Percentiles rank a stretch among this genome's conserved stretches.
Conservation (phyloP, 2,888 invertebrate genomes). For the Nysson spinosus region DNA sequence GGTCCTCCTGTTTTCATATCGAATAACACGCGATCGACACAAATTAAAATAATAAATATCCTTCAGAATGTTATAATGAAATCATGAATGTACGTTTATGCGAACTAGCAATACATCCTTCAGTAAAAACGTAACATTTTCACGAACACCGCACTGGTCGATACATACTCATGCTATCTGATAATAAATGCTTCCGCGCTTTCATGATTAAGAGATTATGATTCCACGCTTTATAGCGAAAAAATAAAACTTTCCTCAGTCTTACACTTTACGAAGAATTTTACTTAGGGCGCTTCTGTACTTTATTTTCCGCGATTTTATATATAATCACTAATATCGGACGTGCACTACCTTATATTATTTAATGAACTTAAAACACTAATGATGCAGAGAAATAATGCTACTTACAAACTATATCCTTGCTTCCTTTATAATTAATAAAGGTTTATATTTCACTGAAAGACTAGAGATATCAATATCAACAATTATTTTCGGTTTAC, state of each 20-base stretch:
- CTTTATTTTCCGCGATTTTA: no score
- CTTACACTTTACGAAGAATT: background rate
- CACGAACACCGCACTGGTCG: constrained; percentile 12
- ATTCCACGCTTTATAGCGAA: background rate
- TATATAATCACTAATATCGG: no score
- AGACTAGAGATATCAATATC: no score
- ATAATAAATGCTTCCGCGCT: constrained; percentile 24
- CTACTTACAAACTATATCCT: no score
- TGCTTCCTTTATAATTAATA: no score
- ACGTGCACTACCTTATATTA: no score
- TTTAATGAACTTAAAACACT: no score
- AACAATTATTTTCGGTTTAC: no score
- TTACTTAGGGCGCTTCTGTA: background rate
- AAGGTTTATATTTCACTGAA: no score
- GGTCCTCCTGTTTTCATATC: constrained; percentile 26
- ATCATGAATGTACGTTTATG: background rate
- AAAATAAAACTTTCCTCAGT: no score
- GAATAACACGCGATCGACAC: background rate
- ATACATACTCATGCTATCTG: constrained; percentile 36
- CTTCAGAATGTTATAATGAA: background rate
- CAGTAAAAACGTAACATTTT: constrained; percentile 12
- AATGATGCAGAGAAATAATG: no score
- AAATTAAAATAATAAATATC: background rate
- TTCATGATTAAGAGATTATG: background rate
- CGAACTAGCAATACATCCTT: background rate